Percentiles rank a stretch among this genome's conserved stretches.
Conservation (phyloP, 2,888 invertebrate genomes). For the Drosophila eohydei region DNA sequence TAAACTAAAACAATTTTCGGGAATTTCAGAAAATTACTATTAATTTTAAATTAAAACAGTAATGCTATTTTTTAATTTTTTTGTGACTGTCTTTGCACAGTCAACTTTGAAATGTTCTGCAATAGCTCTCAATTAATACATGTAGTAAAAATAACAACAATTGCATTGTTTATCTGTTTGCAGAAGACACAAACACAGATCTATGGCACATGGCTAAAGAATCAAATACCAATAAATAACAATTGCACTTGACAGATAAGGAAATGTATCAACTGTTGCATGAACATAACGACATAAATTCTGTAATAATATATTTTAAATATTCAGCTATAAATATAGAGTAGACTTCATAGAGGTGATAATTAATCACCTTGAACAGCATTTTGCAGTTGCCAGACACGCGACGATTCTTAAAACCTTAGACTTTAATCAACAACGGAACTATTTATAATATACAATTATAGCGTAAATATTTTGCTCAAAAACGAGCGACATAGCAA, state of each 20-base stretch:
- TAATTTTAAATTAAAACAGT: conserved; percentile 10
- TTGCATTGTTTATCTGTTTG: conserved; percentile 33
- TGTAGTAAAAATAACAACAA: conserved; percentile 18
- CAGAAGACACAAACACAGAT: conserved; percentile 2
- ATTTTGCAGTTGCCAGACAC: conserved; percentile 7
- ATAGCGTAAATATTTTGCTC: conserved; percentile 27
- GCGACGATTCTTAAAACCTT: conserved; percentile 23
- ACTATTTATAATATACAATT: conserved; percentile 18
- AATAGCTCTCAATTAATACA: conserved; percentile 39
- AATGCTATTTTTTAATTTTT: conserved; percentile 9
- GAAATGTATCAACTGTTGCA: conserved; percentile 1
- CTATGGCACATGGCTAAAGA: background rate
- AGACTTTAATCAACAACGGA: conserved; percentile 54
- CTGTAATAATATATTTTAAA: background rate
- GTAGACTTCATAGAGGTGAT: background rate
- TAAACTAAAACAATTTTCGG: background rate
- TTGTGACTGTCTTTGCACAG: conserved; percentile 20
- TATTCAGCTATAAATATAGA: background rate
- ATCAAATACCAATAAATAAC: conserved; percentile 9
- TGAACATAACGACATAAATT: background rate
- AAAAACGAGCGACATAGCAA: conserved; percentile 9
- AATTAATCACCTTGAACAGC: conserved; percentile 14
- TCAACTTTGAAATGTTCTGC: conserved; percentile 8
- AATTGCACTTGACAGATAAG: conserved; percentile 13
- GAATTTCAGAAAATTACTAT: background rate